A percentile compares a stretch with the other conserved stretches of the same genome.
These are phyloP conservation scores for Chrysolina americana DNA, from an alignment of 2,888 invertebrate genomes.

Conservation along the genomic window DNA sequence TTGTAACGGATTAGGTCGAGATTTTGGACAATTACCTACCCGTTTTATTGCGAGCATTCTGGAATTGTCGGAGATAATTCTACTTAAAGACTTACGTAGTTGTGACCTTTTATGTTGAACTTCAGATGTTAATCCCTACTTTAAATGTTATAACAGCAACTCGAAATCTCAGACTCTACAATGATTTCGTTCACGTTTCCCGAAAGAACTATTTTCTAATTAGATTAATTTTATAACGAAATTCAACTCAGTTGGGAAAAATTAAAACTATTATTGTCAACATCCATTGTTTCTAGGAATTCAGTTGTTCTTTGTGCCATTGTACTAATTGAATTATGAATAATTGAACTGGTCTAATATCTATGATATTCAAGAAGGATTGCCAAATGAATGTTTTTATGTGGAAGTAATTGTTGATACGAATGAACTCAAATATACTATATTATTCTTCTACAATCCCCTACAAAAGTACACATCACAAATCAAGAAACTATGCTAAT, in stretches of 20 bases:
- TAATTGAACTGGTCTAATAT: no score
- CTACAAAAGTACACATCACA: no score
- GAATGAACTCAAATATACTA: no score
- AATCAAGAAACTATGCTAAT: no score
- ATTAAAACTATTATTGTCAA: neutral
- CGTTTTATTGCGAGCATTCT: conserved; percentile 12
- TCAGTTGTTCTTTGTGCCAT: neutral
- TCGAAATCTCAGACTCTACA: neutral
- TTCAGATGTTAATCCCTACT: conserved; percentile 1
- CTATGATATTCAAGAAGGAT: no score
- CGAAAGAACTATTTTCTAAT: conserved; percentile 3
- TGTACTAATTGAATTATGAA: neutral
- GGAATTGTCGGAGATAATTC: conserved; percentile 4
- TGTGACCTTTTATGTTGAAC: conserved; percentile 23
- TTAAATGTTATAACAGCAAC: neutral
- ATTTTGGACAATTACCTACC: conserved; percentile 19
- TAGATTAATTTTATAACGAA: conserved; percentile 3
- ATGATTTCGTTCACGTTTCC: neutral
- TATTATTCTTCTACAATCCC: no score
- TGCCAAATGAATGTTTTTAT: no score
- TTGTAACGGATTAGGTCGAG: conserved; percentile 10
- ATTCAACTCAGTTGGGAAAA: neutral
- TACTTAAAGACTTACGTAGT: conserved; percentile 16
- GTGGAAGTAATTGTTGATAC: no score
- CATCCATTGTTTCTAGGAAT: neutral